Evolutionary conservation across 2,888 invertebrate genomes (phyloP).

Genomic region (Nemapogon koenigi): DNA sequence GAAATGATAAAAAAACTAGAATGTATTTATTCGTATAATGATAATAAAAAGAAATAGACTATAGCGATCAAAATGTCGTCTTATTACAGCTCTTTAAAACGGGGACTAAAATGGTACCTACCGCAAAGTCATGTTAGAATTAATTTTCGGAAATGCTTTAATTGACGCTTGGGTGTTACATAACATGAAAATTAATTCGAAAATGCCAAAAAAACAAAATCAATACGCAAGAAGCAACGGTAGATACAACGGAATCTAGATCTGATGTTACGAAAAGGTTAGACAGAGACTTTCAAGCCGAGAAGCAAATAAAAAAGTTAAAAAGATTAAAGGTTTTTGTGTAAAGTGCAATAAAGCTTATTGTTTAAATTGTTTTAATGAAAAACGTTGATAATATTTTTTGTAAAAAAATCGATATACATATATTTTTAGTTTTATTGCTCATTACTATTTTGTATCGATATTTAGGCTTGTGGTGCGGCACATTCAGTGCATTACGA

Average conservation of each 20-base stretch:
- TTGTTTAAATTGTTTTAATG: not conserved
- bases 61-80: conserved; percentile 18
- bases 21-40: conserved; percentile 3
- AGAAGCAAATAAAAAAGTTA: not conserved
- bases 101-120: conserved; percentile 20
- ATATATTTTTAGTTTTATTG: too few species aligned
- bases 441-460: too few species aligned
- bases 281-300: not conserved
- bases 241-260: not conserved
- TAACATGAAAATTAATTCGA: conserved; percentile 7
- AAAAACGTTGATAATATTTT: not conserved
- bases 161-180: conserved; percentile 15
- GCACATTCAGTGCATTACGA: too few species aligned
- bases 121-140: conserved; percentile 16
- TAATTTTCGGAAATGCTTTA: conserved; percentile 17
- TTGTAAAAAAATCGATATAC: too few species aligned
- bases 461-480: too few species aligned
- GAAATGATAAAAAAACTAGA: not conserved
- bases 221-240: not conserved
- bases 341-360: not conserved
- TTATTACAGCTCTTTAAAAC: conserved; percentile 16
- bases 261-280: not conserved
- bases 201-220: too few species aligned
- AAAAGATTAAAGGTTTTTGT: not conserved
- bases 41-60: conserved; percentile 18